These are phyloP conservation scores for Microplitis demolitor DNA, from an alignment of 1,140 invertebrate genomes.

Conservation along the genomic window DNA sequence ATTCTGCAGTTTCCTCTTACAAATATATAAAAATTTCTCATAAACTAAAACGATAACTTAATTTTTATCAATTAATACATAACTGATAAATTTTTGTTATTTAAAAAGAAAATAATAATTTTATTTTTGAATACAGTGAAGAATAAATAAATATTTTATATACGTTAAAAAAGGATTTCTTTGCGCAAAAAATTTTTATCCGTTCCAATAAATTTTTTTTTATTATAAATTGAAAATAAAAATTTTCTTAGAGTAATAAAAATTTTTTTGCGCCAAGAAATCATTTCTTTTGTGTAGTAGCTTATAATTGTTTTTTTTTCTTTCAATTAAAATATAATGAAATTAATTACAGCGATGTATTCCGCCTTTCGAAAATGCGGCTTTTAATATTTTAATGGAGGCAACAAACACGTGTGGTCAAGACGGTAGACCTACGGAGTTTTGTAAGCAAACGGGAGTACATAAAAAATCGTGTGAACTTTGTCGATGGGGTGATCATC, in stretches of 20 bases:
- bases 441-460: conserved; percentile 86
- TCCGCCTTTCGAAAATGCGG: conserved; percentile 95
- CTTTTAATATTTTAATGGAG: conserved; percentile 84
- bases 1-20: neutral
- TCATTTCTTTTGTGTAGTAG: no score
- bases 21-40: neutral
- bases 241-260: no score
- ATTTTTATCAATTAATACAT: neutral
- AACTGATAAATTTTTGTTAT: neutral
- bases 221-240: no score
- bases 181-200: no score
- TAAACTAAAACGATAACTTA: neutral
- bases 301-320: no score
- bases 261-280: no score
- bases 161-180: no score
- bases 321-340: neutral
- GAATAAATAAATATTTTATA: no score
- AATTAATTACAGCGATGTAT: conserved; percentile 80
- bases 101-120: no score
- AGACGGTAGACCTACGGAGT: conserved; percentile 74
- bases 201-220: no score
- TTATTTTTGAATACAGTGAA: no score
- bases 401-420: conserved; percentile 94
- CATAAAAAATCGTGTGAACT: conserved; percentile 62
- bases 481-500: conserved; percentile 69